Percentiles rank a stretch among this genome's conserved stretches.
phyloP scores from a whole-genome alignment of 2,888 invertebrate species.

The Macaria notata region DNA sequence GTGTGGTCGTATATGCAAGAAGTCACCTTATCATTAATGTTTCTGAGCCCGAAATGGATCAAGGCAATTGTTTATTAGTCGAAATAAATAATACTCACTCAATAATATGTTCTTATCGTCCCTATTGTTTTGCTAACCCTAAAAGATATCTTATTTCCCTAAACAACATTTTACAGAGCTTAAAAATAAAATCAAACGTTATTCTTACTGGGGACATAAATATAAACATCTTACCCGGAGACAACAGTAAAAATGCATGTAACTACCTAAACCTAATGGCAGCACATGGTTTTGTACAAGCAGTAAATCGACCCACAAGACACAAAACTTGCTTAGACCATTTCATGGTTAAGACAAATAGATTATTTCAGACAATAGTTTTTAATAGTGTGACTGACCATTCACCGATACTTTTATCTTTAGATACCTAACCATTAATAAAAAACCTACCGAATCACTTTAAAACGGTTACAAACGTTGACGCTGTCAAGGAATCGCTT shows the following conservation, averaged over 20 bases:
- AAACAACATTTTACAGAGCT: background rate
- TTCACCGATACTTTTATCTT: background rate
- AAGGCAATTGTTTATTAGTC: too few relatives aligned
- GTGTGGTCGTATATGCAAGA: too few relatives aligned
- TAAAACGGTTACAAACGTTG: background rate
- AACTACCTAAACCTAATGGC: background rate
- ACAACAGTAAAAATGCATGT: background rate
- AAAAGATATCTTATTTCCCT: too few relatives aligned
- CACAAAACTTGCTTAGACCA: background rate
- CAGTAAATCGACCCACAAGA: background rate
- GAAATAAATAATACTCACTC: too few relatives aligned
- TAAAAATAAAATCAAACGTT: background rate
- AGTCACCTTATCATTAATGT: too few relatives aligned
- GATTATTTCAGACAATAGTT: background rate
- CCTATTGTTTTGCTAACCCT: too few relatives aligned
- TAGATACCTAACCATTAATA: background rate
- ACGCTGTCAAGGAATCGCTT: background rate
- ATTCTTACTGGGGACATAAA: background rate
- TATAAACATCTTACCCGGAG: background rate
- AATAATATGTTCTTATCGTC: too few relatives aligned
- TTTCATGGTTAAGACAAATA: background rate
- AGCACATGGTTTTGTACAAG: background rate
- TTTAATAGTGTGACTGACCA: background rate
- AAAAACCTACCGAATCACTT: background rate
- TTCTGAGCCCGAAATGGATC: too few relatives aligned